phyloP scores from a whole-genome alignment of 2,113 vertebrate genomes.

The Melospiza georgiana region DNA sequence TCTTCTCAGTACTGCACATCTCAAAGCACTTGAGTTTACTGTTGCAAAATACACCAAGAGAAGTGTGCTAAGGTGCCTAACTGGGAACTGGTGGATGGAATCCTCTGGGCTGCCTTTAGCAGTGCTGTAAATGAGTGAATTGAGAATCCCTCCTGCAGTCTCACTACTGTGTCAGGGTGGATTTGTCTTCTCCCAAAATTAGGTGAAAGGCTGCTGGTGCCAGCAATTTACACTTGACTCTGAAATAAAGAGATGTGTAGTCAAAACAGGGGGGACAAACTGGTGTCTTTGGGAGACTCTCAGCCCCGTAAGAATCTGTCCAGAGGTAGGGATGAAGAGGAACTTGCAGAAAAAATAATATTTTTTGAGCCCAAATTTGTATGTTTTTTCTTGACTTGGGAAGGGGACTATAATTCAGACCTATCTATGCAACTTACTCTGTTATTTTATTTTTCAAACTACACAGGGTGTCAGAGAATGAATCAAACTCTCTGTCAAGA shows the following conservation, averaged over 20 bases:
- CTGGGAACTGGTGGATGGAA: not conserved
- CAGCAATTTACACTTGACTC: not conserved
- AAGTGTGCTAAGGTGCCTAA: not conserved
- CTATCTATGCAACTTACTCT: not conserved
- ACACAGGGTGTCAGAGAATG: slow-evolving; percentile 84
- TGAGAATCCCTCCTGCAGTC: not conserved
- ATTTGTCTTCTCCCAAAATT: not conserved
- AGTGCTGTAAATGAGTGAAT: not conserved
- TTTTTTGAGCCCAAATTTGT: not conserved
- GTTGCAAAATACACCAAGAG: not conserved
- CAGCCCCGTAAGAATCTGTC: fast-evolving
- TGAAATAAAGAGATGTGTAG: not conserved
- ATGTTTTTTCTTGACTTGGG: not conserved
- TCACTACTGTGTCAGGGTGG: not conserved
- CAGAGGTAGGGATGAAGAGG: not conserved
- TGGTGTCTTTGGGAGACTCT: not conserved
- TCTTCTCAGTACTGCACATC: not conserved
- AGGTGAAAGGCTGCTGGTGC: not conserved
- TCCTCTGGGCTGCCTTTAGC: not conserved
- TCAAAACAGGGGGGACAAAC: not conserved
- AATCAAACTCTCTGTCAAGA: slow-evolving; percentile 80
- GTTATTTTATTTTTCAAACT: slow-evolving; percentile 53
- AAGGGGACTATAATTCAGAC: not conserved
- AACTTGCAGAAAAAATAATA: not conserved
- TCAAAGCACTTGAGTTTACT: not conserved